These are phyloP conservation scores for Myotis planiceps DNA, from an alignment of 2,797 vertebrate species.

Conservation along the genomic window DNA sequence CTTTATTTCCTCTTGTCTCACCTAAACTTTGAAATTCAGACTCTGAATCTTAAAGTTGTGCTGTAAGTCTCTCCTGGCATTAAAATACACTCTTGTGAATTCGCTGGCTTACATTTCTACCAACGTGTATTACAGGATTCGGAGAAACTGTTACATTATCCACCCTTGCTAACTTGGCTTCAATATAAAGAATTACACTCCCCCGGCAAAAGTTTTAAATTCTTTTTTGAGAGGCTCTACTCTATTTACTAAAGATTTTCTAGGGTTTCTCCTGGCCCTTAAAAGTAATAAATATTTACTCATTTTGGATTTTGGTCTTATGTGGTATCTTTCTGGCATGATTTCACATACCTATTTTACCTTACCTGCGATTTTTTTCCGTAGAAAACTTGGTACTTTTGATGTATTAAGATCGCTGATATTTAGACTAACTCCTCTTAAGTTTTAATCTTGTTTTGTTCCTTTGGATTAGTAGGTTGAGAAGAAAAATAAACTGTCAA, in stretches of 20 bases:
- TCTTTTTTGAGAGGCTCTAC: not conserved
- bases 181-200: not conserved
- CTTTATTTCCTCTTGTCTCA: not conserved
- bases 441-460: not conserved
- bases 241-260: not conserved
- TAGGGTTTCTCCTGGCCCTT: not conserved
- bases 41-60: not conserved
- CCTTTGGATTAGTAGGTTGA: not conserved
- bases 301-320: not conserved
- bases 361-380: not conserved
- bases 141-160: not conserved
- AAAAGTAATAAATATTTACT: not conserved
- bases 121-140: not conserved
- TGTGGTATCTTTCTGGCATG: not conserved
- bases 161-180: not conserved
- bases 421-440: not conserved
- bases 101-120: not conserved
- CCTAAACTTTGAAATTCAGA: not conserved
- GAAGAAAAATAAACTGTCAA: not conserved
- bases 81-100: not conserved
- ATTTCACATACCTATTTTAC: not conserved
- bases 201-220: not conserved
- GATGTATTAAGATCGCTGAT: not conserved
- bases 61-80: not conserved
- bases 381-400: not conserved